Conservation (phyloP, 2,113 vertebrate species). For the Camelus dromedarius region DNA sequence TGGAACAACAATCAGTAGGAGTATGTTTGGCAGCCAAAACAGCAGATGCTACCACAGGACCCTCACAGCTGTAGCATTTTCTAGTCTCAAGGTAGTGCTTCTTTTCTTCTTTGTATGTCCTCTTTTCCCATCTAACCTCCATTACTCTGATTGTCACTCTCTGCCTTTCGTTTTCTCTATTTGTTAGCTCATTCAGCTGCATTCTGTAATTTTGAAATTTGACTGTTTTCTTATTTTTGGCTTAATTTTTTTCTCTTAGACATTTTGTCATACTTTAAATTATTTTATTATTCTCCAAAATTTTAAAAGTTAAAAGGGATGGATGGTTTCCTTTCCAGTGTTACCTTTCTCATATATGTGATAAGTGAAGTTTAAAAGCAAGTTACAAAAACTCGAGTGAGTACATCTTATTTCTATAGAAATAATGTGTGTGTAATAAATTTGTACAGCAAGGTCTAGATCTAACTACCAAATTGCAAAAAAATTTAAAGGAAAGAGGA, state of each 20-base stretch:
- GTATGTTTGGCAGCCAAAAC: neutral
- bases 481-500: neutral
- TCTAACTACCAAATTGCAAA: neutral
- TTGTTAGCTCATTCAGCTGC: neutral
- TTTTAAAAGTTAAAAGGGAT: neutral
- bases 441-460: neutral
- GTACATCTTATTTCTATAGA: neutral
- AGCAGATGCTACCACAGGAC: too few species aligned
- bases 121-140: neutral
- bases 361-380: neutral
- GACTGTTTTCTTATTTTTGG: neutral
- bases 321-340: neutral
- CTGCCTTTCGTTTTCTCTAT: neutral
- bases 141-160: neutral
- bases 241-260: neutral
- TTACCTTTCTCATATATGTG: neutral
- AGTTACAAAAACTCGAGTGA: neutral
- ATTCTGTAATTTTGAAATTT: neutral
- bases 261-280: neutral
- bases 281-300: neutral
- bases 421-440: neutral
- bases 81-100: neutral
- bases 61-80: neutral
- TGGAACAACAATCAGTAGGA: neutral
- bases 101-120: neutral